Evolutionary conservation across 2,888 invertebrate species (phyloP).

Genomic region (Chymomyza caudatula): DNA sequence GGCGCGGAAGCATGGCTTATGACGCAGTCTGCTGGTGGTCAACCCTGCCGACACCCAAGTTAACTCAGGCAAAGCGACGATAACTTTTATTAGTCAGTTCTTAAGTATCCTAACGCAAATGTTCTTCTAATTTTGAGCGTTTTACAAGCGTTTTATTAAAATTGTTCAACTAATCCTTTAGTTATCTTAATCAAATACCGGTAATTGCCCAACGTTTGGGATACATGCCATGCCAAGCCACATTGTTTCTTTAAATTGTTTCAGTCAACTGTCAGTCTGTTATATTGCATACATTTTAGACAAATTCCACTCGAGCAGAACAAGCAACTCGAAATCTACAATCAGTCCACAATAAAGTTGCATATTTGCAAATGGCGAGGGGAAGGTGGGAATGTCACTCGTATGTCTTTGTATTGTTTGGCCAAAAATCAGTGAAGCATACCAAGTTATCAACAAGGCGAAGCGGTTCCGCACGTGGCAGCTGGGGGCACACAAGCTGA

Average conservation of each 20-base stretch:
- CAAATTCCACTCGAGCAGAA: neutral
- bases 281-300: neutral
- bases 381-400: neutral
- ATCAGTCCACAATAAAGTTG: conserved; percentile 16
- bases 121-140: neutral
- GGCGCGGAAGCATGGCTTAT: no score
- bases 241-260: neutral
- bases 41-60: no score
- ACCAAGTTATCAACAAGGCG: conserved; percentile 19
- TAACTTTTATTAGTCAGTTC: no score
- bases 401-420: conserved; percentile 56
- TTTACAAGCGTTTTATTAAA: neutral
- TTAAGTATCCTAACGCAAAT: no score
- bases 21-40: no score
- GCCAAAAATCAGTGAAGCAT: conserved; percentile 57
- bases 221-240: neutral
- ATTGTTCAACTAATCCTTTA: neutral
- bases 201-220: neutral
- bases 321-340: neutral
- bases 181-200: neutral
- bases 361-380: conserved; percentile 29
- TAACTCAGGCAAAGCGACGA: no score
- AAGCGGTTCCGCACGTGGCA: conserved; percentile 10
- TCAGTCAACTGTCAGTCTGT: neutral
- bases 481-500: conserved; percentile 18